Evolutionary conservation across 2,888 invertebrate genomes (phyloP), one percentile per base, ranked within the genome.

Genomic region (Metalampra italica): DNA sequence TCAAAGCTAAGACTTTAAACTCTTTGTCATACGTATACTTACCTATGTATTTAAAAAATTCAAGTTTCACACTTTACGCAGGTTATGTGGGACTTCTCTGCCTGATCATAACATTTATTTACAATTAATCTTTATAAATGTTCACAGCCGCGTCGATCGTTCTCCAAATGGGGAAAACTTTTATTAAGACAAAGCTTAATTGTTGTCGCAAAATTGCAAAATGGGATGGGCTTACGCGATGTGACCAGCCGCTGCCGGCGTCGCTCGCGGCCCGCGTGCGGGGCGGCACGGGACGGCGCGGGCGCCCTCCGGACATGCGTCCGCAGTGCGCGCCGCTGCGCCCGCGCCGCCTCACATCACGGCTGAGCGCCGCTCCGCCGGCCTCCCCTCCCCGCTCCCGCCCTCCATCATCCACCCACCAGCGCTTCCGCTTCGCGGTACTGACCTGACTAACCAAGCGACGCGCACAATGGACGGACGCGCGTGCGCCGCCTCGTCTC

Each of bases 191-290:
- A 85, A 86, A 88, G 89, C 89, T 89, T 89, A 89, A 89, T 89
- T 89, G 89, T 89, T 89, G 89, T 89, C 87, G 89, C 81, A 81
- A 87, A 75, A 54, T 82, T 82, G 85, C 78, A 84, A 88, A 61
- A 91, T 91, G 92, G 92, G 92, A 92, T 92, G 92, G 92, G 92
- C 92, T 92, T 91, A 91, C 92, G 92, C 92, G 91, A 92, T 92
- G 92, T 91, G 91, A 92, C 92, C 92, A 92, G 89, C 89, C 91
- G 91, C 91, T 90, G 91, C 91, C 79, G 67, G 78, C 75, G 73
- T 68, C 76, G 82, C 80, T 68, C 60, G 50, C 41, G 69, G 78
- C 74, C 78, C 62, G 75, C 78, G 86, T 85, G 84, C 79, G 82
- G 68, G 75, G 75, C 59, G 78, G 80, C 83, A 82, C 85, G 86